phyloP scores from a whole-genome alignment of 2,113 vertebrate species.

The Halichoerus grypus region DNA sequence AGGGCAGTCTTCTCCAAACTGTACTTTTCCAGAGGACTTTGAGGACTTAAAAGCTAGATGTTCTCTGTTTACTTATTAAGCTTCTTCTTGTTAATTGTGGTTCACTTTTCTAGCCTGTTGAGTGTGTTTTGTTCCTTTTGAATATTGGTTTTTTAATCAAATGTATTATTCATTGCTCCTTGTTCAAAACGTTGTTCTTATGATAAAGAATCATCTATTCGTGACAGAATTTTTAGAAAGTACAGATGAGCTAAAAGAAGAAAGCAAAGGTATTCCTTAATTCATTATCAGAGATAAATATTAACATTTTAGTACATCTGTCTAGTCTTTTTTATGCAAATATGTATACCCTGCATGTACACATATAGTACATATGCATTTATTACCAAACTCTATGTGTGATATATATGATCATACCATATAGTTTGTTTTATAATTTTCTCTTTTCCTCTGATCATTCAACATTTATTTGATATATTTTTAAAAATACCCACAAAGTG shows the following conservation, averaged over 20 bases:
- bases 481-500: not conserved
- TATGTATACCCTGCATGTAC: not conserved
- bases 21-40: not conserved
- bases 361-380: not conserved
- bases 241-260: not conserved
- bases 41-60: not conserved
- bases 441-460: not conserved
- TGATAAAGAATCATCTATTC: not conserved
- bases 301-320: not conserved
- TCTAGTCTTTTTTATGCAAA: not conserved
- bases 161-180: not conserved
- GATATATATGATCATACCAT: not conserved
- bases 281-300: not conserved
- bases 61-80: not conserved
- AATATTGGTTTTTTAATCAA: not conserved
- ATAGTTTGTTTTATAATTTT: conserved; percentile 25
- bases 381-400: not conserved
- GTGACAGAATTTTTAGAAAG: not conserved
- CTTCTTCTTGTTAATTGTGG: not conserved
- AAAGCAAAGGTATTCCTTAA: not conserved
- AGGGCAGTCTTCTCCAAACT: not conserved
- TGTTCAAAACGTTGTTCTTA: not conserved
- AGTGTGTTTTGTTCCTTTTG: not conserved
- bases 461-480: conserved; percentile 28
- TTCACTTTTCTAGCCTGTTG: not conserved